Evolutionary conservation across 2,888 invertebrate species (phyloP).

Genomic region (Aromia moschata): DNA sequence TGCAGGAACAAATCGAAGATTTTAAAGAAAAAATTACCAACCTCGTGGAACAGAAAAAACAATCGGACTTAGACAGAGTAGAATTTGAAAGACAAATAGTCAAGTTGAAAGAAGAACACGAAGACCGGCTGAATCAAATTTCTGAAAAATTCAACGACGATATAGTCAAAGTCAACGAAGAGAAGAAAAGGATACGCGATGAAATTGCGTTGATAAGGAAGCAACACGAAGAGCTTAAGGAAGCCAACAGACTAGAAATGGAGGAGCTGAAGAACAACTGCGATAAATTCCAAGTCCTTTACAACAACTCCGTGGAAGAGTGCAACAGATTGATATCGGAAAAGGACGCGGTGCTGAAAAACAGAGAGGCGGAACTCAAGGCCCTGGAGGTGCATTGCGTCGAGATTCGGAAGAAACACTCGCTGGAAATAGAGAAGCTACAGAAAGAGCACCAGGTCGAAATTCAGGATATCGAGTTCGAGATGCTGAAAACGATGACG

Average conservation of each 20-base stretch:
- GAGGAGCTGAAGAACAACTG: conserved; percentile 30
- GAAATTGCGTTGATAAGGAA: conserved; percentile 36
- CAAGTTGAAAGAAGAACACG: conserved; percentile 60
- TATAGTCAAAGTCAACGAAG: conserved; percentile 60
- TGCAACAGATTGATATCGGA: conserved; percentile 27
- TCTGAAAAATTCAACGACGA: conserved; percentile 61
- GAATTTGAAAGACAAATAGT: conserved; percentile 62
- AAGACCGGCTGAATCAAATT: conserved; percentile 58
- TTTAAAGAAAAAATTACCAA: conserved; percentile 62
- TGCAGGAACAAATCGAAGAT: conserved; percentile 65
- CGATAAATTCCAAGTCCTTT: conserved; percentile 38
- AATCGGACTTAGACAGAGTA: conserved; percentile 59
- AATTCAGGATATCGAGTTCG: conserved; percentile 54
- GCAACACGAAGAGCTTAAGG: conserved; percentile 37
- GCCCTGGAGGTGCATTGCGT: conserved; percentile 41
- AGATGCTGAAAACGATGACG: conserved; percentile 54
- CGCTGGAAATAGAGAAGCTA: conserved; percentile 48
- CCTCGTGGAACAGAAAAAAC: conserved; percentile 60
- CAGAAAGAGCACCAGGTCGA: conserved; percentile 50
- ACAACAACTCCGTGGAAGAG: conserved; percentile 30
- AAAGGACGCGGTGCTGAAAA: conserved; percentile 28
- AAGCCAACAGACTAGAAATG: conserved; percentile 33
- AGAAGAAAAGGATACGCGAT: conserved; percentile 49
- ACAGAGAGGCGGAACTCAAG: conserved; percentile 41
- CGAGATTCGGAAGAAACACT: conserved; percentile 41